These are phyloP conservation scores for Drosophila putrida DNA, from an alignment of 2,888 invertebrate genomes.

Conservation along the genomic window DNA sequence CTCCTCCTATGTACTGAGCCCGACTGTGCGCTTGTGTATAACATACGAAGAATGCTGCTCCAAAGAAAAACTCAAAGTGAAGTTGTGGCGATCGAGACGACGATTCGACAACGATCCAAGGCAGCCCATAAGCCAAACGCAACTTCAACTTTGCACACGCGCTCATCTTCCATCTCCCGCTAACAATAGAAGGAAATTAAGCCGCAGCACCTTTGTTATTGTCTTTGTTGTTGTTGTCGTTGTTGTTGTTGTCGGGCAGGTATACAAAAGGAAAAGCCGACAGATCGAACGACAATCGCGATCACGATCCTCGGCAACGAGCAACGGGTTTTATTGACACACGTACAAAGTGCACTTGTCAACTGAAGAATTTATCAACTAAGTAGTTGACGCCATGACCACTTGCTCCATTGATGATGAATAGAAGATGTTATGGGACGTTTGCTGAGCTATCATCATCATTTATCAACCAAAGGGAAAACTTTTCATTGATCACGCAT, in stretches of 20 bases:
- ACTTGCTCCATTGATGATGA: slow-evolving; percentile 51
- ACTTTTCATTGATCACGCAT: slow-evolving; percentile 15
- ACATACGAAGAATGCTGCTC: slow-evolving; percentile 63
- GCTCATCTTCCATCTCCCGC: slow-evolving; percentile 55
- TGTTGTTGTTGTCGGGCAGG: slow-evolving; percentile 39
- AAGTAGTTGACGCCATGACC: slow-evolving; percentile 52
- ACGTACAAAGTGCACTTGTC: slow-evolving; percentile 67
- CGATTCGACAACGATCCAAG: slow-evolving; percentile 47
- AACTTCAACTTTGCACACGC: slow-evolving; percentile 74
- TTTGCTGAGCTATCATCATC: slow-evolving; percentile 39
- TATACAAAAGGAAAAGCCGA: slow-evolving; percentile 72
- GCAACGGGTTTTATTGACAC: slow-evolving; percentile 64
- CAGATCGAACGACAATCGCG: slow-evolving; percentile 30
- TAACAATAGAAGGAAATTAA: slow-evolving; percentile 76
- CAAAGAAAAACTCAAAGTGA: slow-evolving; percentile 76
- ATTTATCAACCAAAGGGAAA: slow-evolving; percentile 41
- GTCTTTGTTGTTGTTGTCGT: slow-evolving; percentile 18
- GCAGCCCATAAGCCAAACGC: slow-evolving; percentile 64
- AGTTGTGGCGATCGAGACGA: slow-evolving; percentile 73
- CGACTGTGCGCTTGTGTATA: slow-evolving; percentile 25
- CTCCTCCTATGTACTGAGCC: slow-evolving; percentile 34
- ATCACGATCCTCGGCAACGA: slow-evolving; percentile 60
- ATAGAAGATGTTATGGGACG: slow-evolving; percentile 32
- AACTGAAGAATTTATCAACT: slow-evolving; percentile 33
- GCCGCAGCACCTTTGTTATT: slow-evolving; percentile 54